Percentiles rank a stretch among this genome's conserved stretches.
Conservation (phyloP, 2,888 invertebrate species). For the Dolichopus griseipennis region DNA sequence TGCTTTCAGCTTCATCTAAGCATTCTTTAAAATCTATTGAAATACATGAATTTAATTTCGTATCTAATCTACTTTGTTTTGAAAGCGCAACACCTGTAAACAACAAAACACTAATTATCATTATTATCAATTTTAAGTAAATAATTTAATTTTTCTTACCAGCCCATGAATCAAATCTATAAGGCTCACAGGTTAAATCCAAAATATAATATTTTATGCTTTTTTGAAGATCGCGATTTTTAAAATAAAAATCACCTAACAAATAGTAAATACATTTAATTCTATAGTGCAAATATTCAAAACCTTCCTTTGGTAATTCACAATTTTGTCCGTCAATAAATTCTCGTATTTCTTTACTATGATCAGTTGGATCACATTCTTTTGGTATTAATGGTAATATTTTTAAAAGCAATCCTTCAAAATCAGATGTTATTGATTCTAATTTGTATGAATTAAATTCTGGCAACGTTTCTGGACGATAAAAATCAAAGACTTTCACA, state of each 20-base stretch:
- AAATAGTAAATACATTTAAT: slow-evolving; percentile 75
- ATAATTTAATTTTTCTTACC: slow-evolving; percentile 38
- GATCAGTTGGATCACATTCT: slow-evolving; percentile 56
- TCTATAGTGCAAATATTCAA: slow-evolving; percentile 49
- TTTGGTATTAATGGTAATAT: slow-evolving; percentile 60
- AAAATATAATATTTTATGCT: slow-evolving; percentile 73
- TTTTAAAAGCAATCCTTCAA: slow-evolving; percentile 62
- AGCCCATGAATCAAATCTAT: slow-evolving; percentile 87
- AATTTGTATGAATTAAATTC: slow-evolving; percentile 69
- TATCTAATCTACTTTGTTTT: slow-evolving; percentile 67
- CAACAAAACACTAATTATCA: no score
- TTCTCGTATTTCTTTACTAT: slow-evolving; percentile 53
- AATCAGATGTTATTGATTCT: slow-evolving; percentile 72
- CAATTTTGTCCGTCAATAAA: slow-evolving; percentile 57
- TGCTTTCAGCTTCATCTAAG: slow-evolving; percentile 59
- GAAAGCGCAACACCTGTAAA: slow-evolving; percentile 58
- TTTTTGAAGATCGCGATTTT: slow-evolving; percentile 65
- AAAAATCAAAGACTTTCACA: slow-evolving; percentile 69
- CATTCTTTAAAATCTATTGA: slow-evolving; percentile 54
- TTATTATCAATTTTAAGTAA: background rate
- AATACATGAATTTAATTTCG: slow-evolving; percentile 66
- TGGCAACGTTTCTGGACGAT: slow-evolving; percentile 68
- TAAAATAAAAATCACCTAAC: slow-evolving; percentile 88
- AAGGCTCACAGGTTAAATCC: slow-evolving; percentile 72
- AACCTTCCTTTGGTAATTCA: slow-evolving; percentile 48